phyloP scores from a whole-genome alignment of 1,140 invertebrate species.

The Hyles euphorbiae region DNA sequence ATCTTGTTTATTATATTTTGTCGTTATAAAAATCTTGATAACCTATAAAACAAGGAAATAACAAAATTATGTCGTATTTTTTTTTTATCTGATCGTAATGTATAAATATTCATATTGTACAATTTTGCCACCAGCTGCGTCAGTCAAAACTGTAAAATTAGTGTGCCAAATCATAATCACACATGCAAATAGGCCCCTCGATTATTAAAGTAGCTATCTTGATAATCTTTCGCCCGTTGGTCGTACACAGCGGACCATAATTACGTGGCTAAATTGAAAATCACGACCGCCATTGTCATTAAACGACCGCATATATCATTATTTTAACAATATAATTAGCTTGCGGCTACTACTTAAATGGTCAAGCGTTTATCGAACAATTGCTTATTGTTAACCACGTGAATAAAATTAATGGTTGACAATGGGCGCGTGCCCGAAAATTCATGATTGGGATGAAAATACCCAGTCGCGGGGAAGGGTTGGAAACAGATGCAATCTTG shows the following conservation, averaged over 20 bases:
- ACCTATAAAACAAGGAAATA: no score
- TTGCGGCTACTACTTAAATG: slow-evolving; percentile 39
- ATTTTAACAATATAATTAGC: slow-evolving; percentile 60
- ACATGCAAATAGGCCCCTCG: no score
- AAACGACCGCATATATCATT: slow-evolving; percentile 32
- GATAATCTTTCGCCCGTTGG: no score
- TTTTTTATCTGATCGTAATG: no score
- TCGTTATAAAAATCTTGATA: no score
- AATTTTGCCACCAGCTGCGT: no score
- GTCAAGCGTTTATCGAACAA: slow-evolving; percentile 45
- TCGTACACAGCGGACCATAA: slow-evolving; percentile 19
- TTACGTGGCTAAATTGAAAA: slow-evolving; percentile 26
- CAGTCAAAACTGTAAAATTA: no score
- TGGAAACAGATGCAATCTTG: slow-evolving; percentile 42
- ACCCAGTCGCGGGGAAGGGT: slow-evolving; percentile 28
- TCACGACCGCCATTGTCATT: slow-evolving; percentile 18
- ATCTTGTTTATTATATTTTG: no score
- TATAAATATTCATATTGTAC: no score
- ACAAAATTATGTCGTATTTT: no score
- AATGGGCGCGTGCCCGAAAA: slow-evolving; percentile 50
- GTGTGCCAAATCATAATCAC: no score
- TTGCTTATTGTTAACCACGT: slow-evolving; percentile 41
- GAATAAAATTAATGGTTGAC: slow-evolving; percentile 38
- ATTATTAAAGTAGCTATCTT: no score
- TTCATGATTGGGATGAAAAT: slow-evolving; percentile 40